These are phyloP conservation scores for Apodemia hepburni DNA, from an alignment of 2,888 invertebrate species.

Conservation along the genomic window DNA sequence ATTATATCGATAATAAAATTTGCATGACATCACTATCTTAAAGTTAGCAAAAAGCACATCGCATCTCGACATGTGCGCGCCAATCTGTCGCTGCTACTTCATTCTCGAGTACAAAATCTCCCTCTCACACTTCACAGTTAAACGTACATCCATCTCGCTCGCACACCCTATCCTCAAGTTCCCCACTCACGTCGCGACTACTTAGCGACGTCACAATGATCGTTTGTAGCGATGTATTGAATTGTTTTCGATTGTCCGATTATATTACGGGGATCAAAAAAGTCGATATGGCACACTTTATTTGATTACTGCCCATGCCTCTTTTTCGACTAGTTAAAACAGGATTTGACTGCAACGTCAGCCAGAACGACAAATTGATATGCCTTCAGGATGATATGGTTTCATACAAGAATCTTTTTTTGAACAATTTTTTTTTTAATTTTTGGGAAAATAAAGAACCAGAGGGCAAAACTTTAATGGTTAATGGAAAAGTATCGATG, in stretches of 20 bases:
- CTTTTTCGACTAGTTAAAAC: constrained; percentile 17
- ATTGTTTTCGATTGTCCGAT: constrained; percentile 67
- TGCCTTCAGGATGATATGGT: background rate
- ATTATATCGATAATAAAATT: constrained; percentile 33
- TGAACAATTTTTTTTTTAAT: background rate
- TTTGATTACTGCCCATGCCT: constrained; percentile 31
- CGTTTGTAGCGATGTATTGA: constrained; percentile 60
- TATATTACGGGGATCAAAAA: constrained; percentile 56
- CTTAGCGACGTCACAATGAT: constrained; percentile 67
- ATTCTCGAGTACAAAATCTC: constrained; percentile 48
- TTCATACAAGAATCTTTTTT: no score
- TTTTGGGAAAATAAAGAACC: background rate
- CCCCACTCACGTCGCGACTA: constrained; percentile 59
- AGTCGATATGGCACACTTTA: constrained; percentile 33
- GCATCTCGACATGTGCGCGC: constrained; percentile 75
- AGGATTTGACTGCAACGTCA: constrained; percentile 1
- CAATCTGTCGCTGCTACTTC: constrained; percentile 75
- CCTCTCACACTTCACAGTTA: constrained; percentile 42
- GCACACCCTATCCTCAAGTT: constrained; percentile 42
- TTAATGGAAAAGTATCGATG: background rate
- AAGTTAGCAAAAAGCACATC: constrained; percentile 74
- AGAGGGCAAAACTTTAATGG: background rate
- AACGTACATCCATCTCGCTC: constrained; percentile 41
- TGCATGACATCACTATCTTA: constrained; percentile 32
- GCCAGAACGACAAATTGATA: background rate